A percentile compares a stretch with the other conserved stretches of the same genome.
phyloP scores from a whole-genome alignment of 2,797 vertebrate genomes.

The Acanthurus tractus region DNA sequence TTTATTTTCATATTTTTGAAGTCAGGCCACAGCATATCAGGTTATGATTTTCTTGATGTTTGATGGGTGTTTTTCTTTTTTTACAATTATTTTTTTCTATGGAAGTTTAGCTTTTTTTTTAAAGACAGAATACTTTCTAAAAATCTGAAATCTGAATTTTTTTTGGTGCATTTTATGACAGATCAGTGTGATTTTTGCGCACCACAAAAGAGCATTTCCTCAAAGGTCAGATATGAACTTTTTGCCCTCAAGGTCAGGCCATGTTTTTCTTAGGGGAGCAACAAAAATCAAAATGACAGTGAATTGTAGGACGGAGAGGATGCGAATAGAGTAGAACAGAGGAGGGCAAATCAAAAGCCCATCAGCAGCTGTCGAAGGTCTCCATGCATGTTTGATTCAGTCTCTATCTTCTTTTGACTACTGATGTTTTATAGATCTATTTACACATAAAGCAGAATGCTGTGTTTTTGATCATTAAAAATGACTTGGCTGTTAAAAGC shows the following conservation, averaged over 20 bases:
- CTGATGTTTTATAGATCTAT: background rate
- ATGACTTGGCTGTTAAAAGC: conserved; percentile 47
- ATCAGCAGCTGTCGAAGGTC: conserved; percentile 24
- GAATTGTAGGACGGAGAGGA: conserved; percentile 19
- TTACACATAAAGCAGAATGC: conserved; percentile 15
- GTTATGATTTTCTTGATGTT: conserved; percentile 5
- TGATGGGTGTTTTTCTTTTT: background rate
- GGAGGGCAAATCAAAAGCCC: conserved; percentile 14
- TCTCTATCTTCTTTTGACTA: background rate
- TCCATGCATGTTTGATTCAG: conserved; percentile 23
- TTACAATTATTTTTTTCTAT: background rate
- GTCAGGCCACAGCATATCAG: conserved; percentile 23
- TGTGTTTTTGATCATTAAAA: conserved; percentile 27
- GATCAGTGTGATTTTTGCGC: conserved; percentile 28
- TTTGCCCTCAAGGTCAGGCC: conserved; percentile 56
- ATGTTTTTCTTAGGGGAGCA: conserved; percentile 27
- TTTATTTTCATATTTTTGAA: background rate
- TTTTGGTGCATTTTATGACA: conserved; percentile 31
- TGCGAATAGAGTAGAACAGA: conserved; percentile 36
- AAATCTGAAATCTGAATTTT: conserved; percentile 7
- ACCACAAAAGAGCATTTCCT: conserved; percentile 42
- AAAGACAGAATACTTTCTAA: conserved; percentile 7
- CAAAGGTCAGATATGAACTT: conserved; percentile 49
- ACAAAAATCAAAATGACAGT: conserved; percentile 40
- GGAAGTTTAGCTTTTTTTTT: conserved; percentile 17